Evolutionary conservation across 1,140 invertebrate species (phyloP).

Genomic region (Caenorhabditis latens): DNA sequence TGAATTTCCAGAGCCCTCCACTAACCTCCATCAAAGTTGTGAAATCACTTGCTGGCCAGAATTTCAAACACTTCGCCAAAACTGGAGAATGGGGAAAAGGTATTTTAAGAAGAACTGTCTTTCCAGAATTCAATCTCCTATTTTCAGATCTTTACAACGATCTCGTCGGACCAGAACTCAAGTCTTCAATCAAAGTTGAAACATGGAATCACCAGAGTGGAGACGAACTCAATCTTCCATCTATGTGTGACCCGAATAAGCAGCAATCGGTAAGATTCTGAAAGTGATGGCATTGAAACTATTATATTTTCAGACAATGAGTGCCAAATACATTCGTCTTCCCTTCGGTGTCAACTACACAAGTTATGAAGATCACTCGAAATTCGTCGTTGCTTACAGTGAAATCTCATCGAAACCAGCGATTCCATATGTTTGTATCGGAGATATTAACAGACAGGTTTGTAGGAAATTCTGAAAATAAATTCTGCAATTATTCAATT

Average conservation of each 20-base stretch:
- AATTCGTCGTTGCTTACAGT: constrained; percentile 62
- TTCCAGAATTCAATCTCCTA: not conserved
- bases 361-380: constrained; percentile 65
- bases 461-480: not conserved
- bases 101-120: not conserved
- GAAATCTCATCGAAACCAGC: constrained; percentile 36
- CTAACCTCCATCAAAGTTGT: constrained; percentile 26
- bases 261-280: not conserved
- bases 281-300: not conserved
- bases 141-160: constrained; percentile 65
- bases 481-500: not conserved
- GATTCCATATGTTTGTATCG: constrained; percentile 63
- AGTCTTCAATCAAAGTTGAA: constrained; percentile 59
- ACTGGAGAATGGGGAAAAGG: constrained; percentile 63
- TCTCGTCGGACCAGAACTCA: constrained; percentile 56
- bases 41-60: constrained; percentile 37
- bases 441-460: constrained; percentile 67
- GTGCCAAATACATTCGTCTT: constrained; percentile 52
- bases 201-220: constrained; percentile 63
- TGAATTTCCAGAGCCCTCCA: not conserved
- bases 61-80: constrained; percentile 64
- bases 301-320: constrained; percentile 4
- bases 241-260: constrained; percentile 45
- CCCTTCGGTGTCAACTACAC: constrained; percentile 61
- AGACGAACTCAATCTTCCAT: constrained; percentile 43